phyloP scores from a whole-genome alignment of 2,888 invertebrate species.

The Tenthredo notha region DNA sequence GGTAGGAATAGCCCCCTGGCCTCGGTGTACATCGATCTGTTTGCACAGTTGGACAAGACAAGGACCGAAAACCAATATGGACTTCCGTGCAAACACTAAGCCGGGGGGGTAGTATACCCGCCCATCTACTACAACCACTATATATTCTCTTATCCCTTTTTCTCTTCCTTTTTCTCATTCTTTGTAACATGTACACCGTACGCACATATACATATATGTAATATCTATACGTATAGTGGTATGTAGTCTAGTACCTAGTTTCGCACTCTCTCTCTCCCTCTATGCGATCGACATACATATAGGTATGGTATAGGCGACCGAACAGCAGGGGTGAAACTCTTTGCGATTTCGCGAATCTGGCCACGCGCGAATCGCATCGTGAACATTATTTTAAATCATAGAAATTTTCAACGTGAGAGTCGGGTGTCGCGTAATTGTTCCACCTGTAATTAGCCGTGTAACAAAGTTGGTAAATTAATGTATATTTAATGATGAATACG shows the following conservation, averaged over 20 bases:
- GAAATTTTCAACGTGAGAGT: no score
- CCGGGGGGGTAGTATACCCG: neutral
- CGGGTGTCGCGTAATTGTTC: neutral
- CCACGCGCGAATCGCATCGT: no score
- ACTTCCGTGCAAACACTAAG: constrained; percentile 44
- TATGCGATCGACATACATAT: neutral
- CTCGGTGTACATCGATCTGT: constrained; percentile 45
- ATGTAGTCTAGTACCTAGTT: no score
- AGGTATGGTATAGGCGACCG: neutral
- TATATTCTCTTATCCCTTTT: neutral
- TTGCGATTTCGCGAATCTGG: neutral
- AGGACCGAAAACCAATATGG: constrained; percentile 50
- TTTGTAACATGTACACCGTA: neutral
- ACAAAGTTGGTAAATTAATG: neutral
- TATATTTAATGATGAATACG: neutral
- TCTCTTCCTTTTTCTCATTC: neutral
- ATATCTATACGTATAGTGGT: neutral
- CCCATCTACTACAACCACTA: neutral
- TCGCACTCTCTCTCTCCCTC: neutral
- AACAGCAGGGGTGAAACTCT: neutral
- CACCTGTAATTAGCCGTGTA: neutral
- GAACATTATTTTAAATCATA: no score
- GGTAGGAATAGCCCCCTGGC: neutral
- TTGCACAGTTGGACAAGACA: constrained; percentile 48
- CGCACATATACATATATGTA: neutral